A percentile compares a stretch with the other conserved stretches of the same genome.
Evolutionary conservation across 2,797 vertebrate species (phyloP).

Genomic region (Streptopelia turtur): DNA sequence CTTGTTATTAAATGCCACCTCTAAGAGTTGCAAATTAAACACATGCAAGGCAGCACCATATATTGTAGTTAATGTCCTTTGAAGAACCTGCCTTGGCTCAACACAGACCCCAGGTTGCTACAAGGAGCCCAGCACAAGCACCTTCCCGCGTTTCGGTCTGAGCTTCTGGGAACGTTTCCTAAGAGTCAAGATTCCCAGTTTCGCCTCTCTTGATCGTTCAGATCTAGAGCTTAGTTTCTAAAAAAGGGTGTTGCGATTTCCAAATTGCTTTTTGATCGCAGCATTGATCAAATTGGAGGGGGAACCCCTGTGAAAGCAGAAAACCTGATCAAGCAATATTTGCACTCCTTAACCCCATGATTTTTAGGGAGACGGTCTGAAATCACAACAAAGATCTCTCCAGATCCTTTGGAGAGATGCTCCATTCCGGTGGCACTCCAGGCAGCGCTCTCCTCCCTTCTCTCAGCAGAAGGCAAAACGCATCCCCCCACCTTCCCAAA

Average conservation of each 20-base stretch:
- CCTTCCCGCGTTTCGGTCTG: neutral
- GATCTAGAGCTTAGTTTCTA: neutral
- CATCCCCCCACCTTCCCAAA: neutral
- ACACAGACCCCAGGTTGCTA: neutral
- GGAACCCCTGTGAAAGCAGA: neutral
- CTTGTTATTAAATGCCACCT: slow-evolving; percentile 23
- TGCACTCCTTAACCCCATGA: neutral
- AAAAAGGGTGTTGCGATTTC: neutral
- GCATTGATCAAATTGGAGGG: neutral
- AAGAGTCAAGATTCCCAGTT: neutral
- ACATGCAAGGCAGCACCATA: neutral
- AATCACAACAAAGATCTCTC: neutral
- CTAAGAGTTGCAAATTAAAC: slow-evolving; percentile 35
- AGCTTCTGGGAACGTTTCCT: neutral
- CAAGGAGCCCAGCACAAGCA: neutral
- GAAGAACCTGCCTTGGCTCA: neutral
- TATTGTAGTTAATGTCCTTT: neutral
- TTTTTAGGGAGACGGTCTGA: neutral
- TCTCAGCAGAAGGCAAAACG: neutral
- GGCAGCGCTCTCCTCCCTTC: neutral
- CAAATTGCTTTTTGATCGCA: neutral
- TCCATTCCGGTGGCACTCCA: neutral
- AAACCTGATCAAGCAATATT: neutral
- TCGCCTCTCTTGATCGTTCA: neutral
- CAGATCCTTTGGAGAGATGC: neutral